A percentile compares a stretch with the other conserved stretches of the same genome.
Conservation (phyloP, 1,140 invertebrate species). For the Plutomurus gul region DNA sequence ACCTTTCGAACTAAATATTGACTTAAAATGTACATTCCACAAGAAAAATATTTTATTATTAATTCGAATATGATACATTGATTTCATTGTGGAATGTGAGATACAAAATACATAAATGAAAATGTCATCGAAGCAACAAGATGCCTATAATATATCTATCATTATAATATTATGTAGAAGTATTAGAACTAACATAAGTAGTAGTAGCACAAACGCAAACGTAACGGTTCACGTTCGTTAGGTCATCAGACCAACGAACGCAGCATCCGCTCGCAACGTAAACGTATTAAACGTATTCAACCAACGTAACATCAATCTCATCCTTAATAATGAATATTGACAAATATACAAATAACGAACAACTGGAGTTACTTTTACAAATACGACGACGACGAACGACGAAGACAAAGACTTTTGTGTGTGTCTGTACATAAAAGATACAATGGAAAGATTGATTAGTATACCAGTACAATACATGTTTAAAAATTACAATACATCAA, state of each 20-base stretch:
- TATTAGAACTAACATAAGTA: no score
- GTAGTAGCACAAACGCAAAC: no score
- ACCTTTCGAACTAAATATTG: no score
- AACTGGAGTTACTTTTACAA: not conserved
- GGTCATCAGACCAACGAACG: no score
- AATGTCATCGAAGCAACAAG: no score
- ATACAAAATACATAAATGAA: conserved; percentile 22
- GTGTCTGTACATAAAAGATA: conserved; percentile 1
- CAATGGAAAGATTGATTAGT: conserved; percentile 4
- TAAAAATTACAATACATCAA: conserved; percentile 6
- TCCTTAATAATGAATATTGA: not conserved
- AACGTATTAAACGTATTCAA: no score
- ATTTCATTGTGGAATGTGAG: conserved; percentile 29
- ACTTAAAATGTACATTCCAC: conserved; percentile 9
- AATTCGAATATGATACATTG: conserved; percentile 9
- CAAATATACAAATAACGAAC: not conserved
- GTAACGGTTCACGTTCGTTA: no score
- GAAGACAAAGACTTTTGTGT: no score
- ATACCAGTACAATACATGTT: conserved; percentile 19
- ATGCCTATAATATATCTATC: no score
- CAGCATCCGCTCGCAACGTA: not conserved
- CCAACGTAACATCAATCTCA: not conserved
- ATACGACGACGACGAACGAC: no score
- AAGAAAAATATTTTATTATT: conserved; percentile 10
- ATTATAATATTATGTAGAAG: no score